Evolutionary conservation across 2,888 invertebrate genomes (phyloP).

Genomic region (Hirudinaria manillensis): DNA sequence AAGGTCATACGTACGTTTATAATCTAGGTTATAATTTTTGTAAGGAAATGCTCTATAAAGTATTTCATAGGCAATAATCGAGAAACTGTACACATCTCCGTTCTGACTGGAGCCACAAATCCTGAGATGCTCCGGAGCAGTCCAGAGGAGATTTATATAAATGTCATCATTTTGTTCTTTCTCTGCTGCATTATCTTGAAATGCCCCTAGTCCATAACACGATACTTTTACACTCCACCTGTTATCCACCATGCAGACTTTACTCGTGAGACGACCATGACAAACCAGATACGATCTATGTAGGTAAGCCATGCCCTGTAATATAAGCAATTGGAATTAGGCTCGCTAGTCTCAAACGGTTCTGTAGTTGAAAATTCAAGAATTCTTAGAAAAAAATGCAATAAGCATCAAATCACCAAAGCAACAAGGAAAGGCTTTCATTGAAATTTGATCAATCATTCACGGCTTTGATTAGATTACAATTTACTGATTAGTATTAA

Average conservation of each 20-base stretch:
- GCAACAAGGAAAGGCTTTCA: too few species aligned
- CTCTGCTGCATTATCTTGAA: background rate
- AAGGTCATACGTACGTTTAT: background rate
- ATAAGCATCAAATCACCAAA: too few species aligned
- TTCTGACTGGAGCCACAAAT: conserved; percentile 1
- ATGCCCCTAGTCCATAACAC: background rate
- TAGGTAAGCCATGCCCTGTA: conserved; percentile 19
- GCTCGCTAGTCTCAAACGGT: too few species aligned
- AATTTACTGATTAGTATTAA: too few species aligned
- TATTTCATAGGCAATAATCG: conserved; percentile 17
- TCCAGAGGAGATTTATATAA: conserved; percentile 17
- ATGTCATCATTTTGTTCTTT: background rate
- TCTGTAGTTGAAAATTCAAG: too few species aligned
- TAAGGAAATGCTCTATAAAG: conserved; percentile 15
- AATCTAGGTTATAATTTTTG: background rate
- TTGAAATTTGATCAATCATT: background rate
- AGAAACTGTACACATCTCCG: conserved; percentile 21
- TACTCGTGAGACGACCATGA: conserved; percentile 17
- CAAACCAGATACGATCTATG: conserved; percentile 13
- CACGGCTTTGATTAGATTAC: background rate
- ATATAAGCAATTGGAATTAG: background rate
- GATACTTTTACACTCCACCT: conserved; percentile 21
- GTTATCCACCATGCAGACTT: conserved; percentile 22
- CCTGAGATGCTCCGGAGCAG: conserved; percentile 22
- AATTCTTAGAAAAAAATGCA: too few species aligned